Evolutionary conservation across 2,113 vertebrate genomes (phyloP).

Genomic region (Arothron firmamentum): DNA sequence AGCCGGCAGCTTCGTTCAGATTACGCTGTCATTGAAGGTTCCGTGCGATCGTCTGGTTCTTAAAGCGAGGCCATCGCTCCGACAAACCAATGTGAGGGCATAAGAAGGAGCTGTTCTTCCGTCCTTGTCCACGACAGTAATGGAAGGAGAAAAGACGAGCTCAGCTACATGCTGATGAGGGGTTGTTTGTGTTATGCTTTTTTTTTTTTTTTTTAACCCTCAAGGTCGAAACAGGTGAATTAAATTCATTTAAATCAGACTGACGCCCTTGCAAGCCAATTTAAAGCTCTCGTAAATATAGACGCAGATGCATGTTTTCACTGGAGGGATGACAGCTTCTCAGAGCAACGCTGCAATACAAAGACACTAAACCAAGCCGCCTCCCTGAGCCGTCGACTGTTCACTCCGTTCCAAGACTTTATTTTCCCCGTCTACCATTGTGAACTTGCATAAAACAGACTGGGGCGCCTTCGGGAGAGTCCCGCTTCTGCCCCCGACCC

Average conservation of each 20-base stretch:
- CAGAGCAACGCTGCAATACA: too few relatives aligned
- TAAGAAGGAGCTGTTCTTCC: not conserved
- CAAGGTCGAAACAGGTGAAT: too few relatives aligned
- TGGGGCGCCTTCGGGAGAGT: not conserved
- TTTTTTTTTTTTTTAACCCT: too few relatives aligned
- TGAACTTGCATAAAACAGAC: not conserved
- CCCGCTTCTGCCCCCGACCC: not conserved
- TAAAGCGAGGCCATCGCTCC: conserved; percentile 2
- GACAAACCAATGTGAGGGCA: not conserved
- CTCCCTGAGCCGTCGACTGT: not conserved
- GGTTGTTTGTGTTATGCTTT: too few relatives aligned
- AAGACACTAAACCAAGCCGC: too few relatives aligned
- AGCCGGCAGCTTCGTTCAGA: not conserved
- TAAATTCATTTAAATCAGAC: too few relatives aligned
- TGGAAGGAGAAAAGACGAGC: too few relatives aligned
- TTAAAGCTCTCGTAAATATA: not conserved
- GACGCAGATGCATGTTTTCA: not conserved
- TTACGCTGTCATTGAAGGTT: not conserved
- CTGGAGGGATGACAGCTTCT: not conserved
- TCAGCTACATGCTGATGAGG: too few relatives aligned
- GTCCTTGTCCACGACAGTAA: too few relatives aligned
- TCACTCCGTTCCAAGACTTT: conserved; percentile 1
- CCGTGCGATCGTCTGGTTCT: too few relatives aligned
- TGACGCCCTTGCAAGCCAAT: not conserved
- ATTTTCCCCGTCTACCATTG: not conserved